A percentile compares a stretch with the other conserved stretches of the same genome.
These are phyloP conservation scores for Neomicropteryx cornuta DNA, from an alignment of 1,140 invertebrate species.

Conservation along the genomic window DNA sequence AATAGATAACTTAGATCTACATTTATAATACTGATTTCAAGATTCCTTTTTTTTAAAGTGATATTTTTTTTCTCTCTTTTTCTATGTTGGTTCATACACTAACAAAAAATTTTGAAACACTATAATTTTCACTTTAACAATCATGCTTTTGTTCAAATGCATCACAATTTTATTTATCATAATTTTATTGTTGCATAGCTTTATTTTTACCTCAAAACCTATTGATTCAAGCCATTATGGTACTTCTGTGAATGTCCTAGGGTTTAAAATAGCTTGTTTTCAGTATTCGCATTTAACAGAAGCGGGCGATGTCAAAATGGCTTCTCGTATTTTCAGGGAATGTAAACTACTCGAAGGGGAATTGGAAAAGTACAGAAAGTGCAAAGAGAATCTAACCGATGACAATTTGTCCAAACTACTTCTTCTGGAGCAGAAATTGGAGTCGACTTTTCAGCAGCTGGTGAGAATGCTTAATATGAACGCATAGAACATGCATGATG, in stretches of 20 bases:
- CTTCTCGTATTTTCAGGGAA: constrained; percentile 42
- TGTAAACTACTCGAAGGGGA: constrained; percentile 37
- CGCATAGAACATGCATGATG: constrained; percentile 19
- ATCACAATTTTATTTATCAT: background rate
- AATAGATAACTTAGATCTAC: too few species aligned
- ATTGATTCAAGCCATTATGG: constrained; percentile 18
- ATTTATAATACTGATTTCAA: too few species aligned
- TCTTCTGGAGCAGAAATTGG: constrained; percentile 37
- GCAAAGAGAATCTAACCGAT: constrained; percentile 27
- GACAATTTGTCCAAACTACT: constrained; percentile 30
- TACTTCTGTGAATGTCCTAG: constrained; percentile 18
- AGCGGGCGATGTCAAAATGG: too few species aligned
- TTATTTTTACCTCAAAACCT: background rate
- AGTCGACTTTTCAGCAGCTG: constrained; percentile 37
- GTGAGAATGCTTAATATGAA: constrained; percentile 24
- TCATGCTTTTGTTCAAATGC: background rate
- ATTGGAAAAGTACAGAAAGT: constrained; percentile 30
- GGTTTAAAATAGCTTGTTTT: constrained; percentile 13
- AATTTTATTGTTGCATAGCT: background rate
- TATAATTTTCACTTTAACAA: too few species aligned
- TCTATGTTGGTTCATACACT: too few species aligned
- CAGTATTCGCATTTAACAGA: constrained; percentile 13
- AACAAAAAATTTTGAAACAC: too few species aligned
- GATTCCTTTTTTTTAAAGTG: too few species aligned
- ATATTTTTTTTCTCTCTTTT: too few species aligned